Evolutionary conservation across 2,113 vertebrate genomes (phyloP).

Genomic region (Bubalus kerabau): DNA sequence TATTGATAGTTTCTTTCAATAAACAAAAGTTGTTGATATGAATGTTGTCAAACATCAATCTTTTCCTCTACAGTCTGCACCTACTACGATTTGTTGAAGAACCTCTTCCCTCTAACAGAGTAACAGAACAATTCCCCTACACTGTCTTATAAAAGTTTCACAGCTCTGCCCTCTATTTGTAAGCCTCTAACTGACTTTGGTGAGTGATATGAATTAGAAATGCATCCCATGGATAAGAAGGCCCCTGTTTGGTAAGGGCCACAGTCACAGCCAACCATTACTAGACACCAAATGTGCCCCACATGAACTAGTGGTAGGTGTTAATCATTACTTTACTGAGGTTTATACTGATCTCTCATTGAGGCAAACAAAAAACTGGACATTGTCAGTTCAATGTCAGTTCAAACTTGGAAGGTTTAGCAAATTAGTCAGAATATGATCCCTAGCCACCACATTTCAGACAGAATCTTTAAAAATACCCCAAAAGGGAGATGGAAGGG

Average conservation of each 20-base stretch:
- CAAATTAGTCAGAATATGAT: neutral
- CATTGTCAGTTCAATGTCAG: neutral
- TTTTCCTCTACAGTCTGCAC: neutral
- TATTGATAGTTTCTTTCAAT: neutral
- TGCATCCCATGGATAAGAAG: neutral
- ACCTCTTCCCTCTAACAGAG: neutral
- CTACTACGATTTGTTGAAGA: neutral
- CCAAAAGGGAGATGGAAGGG: neutral
- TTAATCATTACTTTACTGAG: neutral
- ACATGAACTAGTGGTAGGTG: neutral
- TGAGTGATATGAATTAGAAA: neutral
- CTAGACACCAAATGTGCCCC: neutral
- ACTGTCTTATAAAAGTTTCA: neutral
- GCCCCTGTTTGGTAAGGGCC: neutral
- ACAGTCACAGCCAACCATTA: neutral
- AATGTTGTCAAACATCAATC: neutral
- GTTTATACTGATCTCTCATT: neutral
- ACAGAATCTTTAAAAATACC: neutral
- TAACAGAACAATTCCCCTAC: neutral
- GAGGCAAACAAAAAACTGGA: neutral
- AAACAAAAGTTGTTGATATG: neutral
- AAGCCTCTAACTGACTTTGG: neutral
- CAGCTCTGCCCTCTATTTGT: neutral
- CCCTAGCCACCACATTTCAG: neutral
- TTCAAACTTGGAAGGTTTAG: neutral